Conservation (phyloP, 2,797 vertebrate species). For the Graptemys geographica region DNA sequence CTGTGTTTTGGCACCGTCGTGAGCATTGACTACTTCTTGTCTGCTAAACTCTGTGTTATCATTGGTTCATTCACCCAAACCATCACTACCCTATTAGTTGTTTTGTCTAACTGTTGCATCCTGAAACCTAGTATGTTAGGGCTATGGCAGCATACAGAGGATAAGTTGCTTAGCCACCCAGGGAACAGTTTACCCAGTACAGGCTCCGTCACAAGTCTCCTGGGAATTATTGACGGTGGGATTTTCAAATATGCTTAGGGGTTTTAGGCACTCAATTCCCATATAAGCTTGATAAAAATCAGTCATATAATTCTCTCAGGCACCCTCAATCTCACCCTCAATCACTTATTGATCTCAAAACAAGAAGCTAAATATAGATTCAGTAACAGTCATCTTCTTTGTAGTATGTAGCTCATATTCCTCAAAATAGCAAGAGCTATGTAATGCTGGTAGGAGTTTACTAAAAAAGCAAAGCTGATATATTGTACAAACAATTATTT, state of each 20-base stretch:
- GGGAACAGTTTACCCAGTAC: not conserved
- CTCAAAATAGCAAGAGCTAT: not conserved
- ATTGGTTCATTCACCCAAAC: not conserved
- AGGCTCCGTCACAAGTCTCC: not conserved
- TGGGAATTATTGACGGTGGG: constrained; percentile 1
- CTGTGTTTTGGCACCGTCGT: not conserved
- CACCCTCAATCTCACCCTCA: constrained; percentile 36
- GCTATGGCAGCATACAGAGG: not conserved
- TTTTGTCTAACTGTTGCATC: not conserved
- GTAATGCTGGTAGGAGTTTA: not conserved
- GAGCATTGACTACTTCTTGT: not conserved
- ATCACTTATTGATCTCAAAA: constrained; percentile 20
- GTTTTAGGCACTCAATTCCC: not conserved
- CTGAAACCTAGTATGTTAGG: not conserved
- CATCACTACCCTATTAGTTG: not conserved
- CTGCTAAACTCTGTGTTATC: not conserved
- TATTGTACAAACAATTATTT: not conserved
- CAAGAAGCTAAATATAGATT: not conserved
- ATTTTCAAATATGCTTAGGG: not conserved
- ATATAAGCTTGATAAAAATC: not conserved
- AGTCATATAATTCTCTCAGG: not conserved
- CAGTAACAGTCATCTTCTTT: not conserved
- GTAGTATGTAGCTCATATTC: not conserved
- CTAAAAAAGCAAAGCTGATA: not conserved
- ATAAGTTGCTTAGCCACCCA: not conserved